These are phyloP conservation scores for Tragulus kanchil DNA, from an alignment of 2,113 vertebrate species.

Conservation along the genomic window DNA sequence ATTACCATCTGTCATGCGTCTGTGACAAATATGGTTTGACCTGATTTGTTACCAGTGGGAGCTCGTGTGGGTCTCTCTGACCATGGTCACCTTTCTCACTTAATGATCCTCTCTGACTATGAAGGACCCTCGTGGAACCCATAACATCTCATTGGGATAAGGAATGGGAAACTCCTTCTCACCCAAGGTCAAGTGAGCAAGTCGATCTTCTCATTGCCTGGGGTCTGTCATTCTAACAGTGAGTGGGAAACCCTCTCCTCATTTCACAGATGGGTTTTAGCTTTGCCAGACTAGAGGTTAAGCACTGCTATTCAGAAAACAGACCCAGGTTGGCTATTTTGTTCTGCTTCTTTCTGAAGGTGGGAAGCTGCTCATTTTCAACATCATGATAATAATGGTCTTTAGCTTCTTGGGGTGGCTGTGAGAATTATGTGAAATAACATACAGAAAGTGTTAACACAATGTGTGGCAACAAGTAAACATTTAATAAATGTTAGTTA, in stretches of 20 bases:
- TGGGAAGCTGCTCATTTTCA: neutral
- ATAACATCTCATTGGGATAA: constrained; percentile 45
- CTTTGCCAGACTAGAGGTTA: too few species aligned
- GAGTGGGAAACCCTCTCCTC: neutral
- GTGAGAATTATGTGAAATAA: neutral
- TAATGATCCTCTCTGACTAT: constrained; percentile 12
- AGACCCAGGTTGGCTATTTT: neutral
- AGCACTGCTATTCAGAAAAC: neutral
- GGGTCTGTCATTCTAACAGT: neutral
- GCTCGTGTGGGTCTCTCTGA: constrained; percentile 3
- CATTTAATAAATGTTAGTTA: neutral
- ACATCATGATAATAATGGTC: neutral
- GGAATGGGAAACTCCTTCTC: neutral
- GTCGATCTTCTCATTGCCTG: neutral
- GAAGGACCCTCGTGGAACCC: neutral
- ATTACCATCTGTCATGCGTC: constrained; percentile 78
- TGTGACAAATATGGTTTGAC: constrained; percentile 73
- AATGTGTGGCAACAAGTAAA: neutral
- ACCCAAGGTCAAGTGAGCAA: neutral
- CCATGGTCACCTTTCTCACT: constrained; percentile 48
- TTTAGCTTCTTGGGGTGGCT: neutral
- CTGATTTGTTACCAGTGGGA: constrained; percentile 74
- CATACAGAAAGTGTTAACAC: neutral
- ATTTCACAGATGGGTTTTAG: neutral
- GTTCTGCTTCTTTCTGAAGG: neutral